Evolutionary conservation across 2,113 vertebrate genomes (phyloP).

Genomic region (Mormyrus lacerda): DNA sequence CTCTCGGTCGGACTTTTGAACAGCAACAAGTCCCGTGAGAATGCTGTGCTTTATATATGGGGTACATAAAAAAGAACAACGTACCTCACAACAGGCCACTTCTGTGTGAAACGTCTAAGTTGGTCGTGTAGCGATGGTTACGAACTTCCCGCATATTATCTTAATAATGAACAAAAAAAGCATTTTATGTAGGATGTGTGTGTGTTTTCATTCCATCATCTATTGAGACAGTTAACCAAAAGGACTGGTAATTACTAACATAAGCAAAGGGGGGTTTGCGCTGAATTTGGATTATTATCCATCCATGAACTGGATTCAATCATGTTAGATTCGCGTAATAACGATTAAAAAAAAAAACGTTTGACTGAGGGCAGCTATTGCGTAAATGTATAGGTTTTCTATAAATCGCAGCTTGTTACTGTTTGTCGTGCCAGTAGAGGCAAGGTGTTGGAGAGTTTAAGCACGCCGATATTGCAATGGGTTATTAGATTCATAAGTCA

Average conservation of each 20-base stretch:
- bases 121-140: neutral
- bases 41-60: conserved; percentile 54
- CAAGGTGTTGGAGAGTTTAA: conserved; percentile 95
- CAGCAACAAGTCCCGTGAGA: conserved; percentile 84
- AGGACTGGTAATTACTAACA: neutral
- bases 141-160: conserved; percentile 25
- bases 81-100: conserved; percentile 57
- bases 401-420: conserved; percentile 71
- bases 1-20: conserved; percentile 36
- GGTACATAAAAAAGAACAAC: conserved; percentile 45
- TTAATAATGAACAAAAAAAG: conserved; percentile 29
- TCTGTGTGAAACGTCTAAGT: conserved; percentile 40
- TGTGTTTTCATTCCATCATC: conserved; percentile 19
- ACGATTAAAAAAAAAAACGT: conserved; percentile 63
- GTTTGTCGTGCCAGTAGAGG: conserved; percentile 73
- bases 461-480: conserved; percentile 97
- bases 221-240: neutral
- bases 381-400: conserved; percentile 80
- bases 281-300: conserved; percentile 39
- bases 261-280: neutral
- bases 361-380: conserved; percentile 77
- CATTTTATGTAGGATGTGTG: conserved; percentile 25
- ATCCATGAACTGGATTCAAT: conserved; percentile 57
- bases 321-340: conserved; percentile 86
- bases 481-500: conserved; percentile 99